Evolutionary conservation across 2,888 invertebrate genomes (phyloP).

Genomic region (Athetis lepigone): DNA sequence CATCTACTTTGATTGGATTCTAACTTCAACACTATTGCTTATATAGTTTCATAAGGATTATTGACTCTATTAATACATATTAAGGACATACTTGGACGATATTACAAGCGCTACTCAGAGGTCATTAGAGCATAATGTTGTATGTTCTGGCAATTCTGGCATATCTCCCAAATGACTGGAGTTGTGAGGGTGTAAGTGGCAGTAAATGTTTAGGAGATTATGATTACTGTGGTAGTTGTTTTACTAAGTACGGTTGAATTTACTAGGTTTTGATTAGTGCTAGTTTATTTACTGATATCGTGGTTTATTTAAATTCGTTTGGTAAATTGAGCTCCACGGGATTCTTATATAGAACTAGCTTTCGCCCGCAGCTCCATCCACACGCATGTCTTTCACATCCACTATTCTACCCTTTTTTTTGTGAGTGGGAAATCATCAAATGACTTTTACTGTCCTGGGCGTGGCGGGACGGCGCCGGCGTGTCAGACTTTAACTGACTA

Average conservation of each 20-base stretch:
- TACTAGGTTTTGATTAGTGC: conserved; percentile 18
- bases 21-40: conserved; percentile 37
- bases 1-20: conserved; percentile 49
- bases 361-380: no score
- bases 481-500: no score
- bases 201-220: conserved; percentile 33
- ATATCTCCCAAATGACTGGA: conserved; percentile 44
- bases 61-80: conserved; percentile 46
- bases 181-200: conserved; percentile 7
- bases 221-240: conserved; percentile 12
- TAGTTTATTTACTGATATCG: not conserved
- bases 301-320: no score
- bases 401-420: no score
- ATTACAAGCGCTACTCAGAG: conserved; percentile 35
- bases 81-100: conserved; percentile 23
- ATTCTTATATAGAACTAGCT: no score
- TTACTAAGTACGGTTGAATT: conserved; percentile 6
- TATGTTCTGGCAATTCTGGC: conserved; percentile 26
- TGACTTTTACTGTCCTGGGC: no score
- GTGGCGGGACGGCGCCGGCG: no score
- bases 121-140: conserved; percentile 46
- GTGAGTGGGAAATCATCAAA: no score
- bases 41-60: conserved; percentile 52
- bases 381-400: no score
- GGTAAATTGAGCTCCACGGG: no score